Evolutionary conservation across 2,888 invertebrate genomes (phyloP).

Genomic region (Drosophila lacicola): DNA sequence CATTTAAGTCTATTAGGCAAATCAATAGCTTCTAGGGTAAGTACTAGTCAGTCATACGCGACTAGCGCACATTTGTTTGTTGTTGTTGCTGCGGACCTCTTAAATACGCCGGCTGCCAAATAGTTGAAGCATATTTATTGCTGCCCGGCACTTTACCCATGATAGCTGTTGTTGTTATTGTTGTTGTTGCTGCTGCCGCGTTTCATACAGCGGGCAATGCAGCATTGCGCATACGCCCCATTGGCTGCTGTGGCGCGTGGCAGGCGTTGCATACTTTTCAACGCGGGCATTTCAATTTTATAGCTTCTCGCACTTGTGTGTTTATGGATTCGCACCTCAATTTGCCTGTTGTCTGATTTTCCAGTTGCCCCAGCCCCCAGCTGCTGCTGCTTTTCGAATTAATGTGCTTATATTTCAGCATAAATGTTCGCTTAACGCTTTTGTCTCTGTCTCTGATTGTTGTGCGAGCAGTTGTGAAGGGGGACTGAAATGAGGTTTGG

Average conservation of each 20-base stretch:
- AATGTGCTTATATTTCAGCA: slow-evolving; percentile 84
- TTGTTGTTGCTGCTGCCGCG: slow-evolving; percentile 26
- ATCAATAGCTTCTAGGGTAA: slow-evolving; percentile 1
- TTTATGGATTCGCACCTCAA: slow-evolving; percentile 82
- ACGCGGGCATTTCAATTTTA: slow-evolving; percentile 70
- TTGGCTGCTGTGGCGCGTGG: slow-evolving; percentile 35
- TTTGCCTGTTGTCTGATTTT: slow-evolving; percentile 74
- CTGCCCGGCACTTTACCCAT: slow-evolving; percentile 36
- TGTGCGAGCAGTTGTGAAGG: slow-evolving; percentile 9
- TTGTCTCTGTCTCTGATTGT: slow-evolving; percentile 64
- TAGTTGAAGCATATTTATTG: slow-evolving; percentile 80
- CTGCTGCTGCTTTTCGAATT: slow-evolving; percentile 60
- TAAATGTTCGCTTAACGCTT: slow-evolving; percentile 74
- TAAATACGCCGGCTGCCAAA: slow-evolving; percentile 75
- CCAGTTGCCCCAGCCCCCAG: slow-evolving; percentile 2
- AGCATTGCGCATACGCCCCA: slow-evolving; percentile 74
- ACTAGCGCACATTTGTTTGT: slow-evolving; percentile 18
- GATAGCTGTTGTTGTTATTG: slow-evolving; percentile 26
- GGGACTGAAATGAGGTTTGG: slow-evolving; percentile 1
- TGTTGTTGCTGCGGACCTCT: slow-evolving; percentile 58
- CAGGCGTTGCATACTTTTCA: slow-evolving; percentile 45
- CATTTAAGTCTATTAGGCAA: too few species aligned
- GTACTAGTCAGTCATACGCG: not conserved
- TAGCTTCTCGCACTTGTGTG: slow-evolving; percentile 80
- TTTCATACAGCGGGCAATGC: slow-evolving; percentile 33